Evolutionary conservation across 2,797 vertebrate species (phyloP).

Genomic region (Rhodeus uyekii): DNA sequence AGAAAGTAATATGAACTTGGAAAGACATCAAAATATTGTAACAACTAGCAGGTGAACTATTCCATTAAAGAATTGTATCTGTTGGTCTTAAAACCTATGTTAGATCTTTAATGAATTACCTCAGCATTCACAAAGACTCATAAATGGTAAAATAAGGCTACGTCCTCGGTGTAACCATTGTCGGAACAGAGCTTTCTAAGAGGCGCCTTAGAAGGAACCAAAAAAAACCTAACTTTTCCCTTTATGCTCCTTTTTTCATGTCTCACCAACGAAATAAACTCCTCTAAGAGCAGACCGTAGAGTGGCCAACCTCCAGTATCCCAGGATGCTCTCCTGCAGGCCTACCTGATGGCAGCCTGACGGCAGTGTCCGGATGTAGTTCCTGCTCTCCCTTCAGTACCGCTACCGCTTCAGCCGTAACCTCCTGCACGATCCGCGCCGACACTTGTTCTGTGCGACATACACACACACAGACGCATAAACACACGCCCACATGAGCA

Average conservation of each 20-base stretch:
- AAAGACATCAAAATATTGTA: neutral
- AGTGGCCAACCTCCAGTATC: conserved; percentile 9
- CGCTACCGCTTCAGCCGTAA: conserved; percentile 96
- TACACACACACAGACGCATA: conserved; percentile 43
- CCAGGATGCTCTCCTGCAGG: conserved; percentile 9
- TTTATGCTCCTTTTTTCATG: neutral
- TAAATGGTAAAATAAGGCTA: neutral
- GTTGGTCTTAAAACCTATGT: neutral
- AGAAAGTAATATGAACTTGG: neutral
- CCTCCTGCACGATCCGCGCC: conserved; percentile 97
- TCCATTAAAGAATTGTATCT: neutral
- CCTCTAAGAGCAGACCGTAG: neutral
- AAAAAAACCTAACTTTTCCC: neutral
- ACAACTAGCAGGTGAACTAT: neutral
- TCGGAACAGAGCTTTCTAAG: neutral
- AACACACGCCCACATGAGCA: conserved; percentile 32
- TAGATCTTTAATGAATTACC: neutral
- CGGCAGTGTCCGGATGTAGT: conserved; percentile 76
- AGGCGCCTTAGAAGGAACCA: neutral
- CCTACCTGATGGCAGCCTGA: conserved; percentile 78
- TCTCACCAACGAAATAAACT: neutral
- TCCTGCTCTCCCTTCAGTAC: conserved; percentile 96
- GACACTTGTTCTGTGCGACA: conserved; percentile 91
- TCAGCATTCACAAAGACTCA: neutral
- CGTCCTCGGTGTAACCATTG: neutral